These are phyloP conservation scores for Luehdorfia chinensis DNA, from an alignment of 1,140 invertebrate genomes.

Conservation along the genomic window DNA sequence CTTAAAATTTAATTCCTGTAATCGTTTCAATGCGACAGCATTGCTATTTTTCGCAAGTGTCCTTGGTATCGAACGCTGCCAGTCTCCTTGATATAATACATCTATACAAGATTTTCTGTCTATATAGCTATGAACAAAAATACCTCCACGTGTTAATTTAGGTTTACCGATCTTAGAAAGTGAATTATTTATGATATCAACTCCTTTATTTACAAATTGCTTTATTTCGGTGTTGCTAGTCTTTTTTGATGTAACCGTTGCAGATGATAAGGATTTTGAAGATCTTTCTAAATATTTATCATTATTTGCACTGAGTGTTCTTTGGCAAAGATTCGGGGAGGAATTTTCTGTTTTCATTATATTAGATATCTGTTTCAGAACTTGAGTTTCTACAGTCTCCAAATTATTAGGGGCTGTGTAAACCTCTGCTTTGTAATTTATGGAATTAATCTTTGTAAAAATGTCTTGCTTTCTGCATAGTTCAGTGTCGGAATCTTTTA, in stretches of 20 bases:
- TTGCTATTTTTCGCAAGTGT: constrained; percentile 24
- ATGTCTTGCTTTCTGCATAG: constrained; percentile 23
- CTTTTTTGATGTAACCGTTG: too few relatives aligned
- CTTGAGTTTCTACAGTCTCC: too few relatives aligned
- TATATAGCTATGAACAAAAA: constrained; percentile 58
- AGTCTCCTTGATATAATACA: constrained; percentile 59
- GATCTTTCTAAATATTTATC: not conserved
- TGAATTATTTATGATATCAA: constrained; percentile 20
- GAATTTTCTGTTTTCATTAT: not conserved
- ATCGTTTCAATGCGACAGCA: too few relatives aligned
- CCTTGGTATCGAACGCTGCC: constrained; percentile 39
- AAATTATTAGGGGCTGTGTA: too few relatives aligned
- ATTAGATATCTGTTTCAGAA: constrained; percentile 5
- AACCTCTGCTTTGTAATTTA: too few relatives aligned
- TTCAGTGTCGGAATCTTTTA: constrained; percentile 47
- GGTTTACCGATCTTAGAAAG: constrained; percentile 25
- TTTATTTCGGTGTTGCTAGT: too few relatives aligned
- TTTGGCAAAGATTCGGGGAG: not conserved
- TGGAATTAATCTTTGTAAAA: constrained; percentile 30
- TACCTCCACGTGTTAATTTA: constrained; percentile 48
- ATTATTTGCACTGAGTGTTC: not conserved
- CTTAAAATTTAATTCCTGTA: too few relatives aligned
- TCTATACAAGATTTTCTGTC: constrained; percentile 49
- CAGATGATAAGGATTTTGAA: not conserved
- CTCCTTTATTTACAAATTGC: constrained; percentile 17